phyloP scores from a whole-genome alignment of 2,888 invertebrate genomes.

The Plebejus argus region DNA sequence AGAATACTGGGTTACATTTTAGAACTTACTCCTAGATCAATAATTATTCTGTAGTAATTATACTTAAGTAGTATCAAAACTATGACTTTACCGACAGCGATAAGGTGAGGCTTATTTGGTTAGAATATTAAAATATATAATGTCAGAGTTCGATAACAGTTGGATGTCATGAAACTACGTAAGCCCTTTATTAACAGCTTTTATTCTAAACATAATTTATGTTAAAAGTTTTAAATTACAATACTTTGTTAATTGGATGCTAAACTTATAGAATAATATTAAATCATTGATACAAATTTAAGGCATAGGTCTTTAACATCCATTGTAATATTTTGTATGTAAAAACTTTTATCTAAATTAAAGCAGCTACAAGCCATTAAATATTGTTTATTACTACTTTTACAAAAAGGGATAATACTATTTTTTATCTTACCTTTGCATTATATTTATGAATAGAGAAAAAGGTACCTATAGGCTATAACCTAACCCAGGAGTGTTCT shows the following conservation, averaged over 20 bases:
- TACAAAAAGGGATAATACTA: too few relatives aligned
- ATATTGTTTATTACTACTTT: too few relatives aligned
- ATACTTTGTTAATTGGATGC: background rate
- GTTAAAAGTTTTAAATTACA: background rate
- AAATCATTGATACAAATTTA: background rate
- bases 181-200: background rate
- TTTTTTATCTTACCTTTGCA: too few relatives aligned
- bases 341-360: background rate
- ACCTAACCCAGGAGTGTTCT: too few relatives aligned
- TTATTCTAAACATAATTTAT: background rate
- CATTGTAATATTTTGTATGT: background rate
- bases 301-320: background rate
- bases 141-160: background rate
- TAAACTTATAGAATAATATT: background rate
- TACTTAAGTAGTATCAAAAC: background rate
- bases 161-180: background rate
- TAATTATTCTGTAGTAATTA: too few relatives aligned
- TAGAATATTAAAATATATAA: conserved; percentile 1
- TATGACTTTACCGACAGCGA: background rate
- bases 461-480: too few relatives aligned
- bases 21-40: too few relatives aligned
- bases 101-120: background rate
- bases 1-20: too few relatives aligned
- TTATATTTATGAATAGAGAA: too few relatives aligned
- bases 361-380: too few relatives aligned